These are phyloP conservation scores for Neofelis nebulosa DNA, from an alignment of 2,113 vertebrate species.

Conservation along the genomic window DNA sequence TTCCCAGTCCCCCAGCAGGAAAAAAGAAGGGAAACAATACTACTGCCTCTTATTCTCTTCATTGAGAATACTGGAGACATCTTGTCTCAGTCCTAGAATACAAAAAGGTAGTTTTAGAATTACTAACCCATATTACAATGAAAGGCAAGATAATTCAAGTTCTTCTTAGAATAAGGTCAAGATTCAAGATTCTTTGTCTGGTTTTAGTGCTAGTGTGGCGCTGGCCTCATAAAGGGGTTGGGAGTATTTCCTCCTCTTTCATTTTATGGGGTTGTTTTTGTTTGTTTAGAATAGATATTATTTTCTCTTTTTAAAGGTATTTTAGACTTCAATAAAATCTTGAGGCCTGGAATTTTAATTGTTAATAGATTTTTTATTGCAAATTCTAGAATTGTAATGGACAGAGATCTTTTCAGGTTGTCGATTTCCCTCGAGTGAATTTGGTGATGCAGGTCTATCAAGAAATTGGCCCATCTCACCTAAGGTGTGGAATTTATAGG, in stretches of 20 bases:
- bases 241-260: background rate
- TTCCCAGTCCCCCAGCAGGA: background rate
- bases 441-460: background rate
- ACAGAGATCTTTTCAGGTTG: background rate
- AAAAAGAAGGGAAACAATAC: background rate
- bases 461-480: background rate
- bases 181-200: background rate
- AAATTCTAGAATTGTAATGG: background rate
- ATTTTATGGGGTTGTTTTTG: background rate
- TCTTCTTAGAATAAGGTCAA: background rate
- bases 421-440: background rate
- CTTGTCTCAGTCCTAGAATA: background rate
- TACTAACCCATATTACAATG: background rate
- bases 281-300: background rate
- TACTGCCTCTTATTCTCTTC: background rate
- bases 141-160: background rate
- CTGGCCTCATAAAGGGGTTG: background rate
- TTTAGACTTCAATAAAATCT: background rate
- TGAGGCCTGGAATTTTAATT: background rate
- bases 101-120: background rate
- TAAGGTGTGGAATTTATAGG: background rate
- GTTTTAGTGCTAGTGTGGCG: background rate
- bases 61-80: background rate
- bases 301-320: background rate
- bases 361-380: too few species aligned